A percentile compares a stretch with the other conserved stretches of the same genome.
Evolutionary conservation across 1,140 invertebrate genomes (phyloP).

Genomic region (Triops longicaudatus): DNA sequence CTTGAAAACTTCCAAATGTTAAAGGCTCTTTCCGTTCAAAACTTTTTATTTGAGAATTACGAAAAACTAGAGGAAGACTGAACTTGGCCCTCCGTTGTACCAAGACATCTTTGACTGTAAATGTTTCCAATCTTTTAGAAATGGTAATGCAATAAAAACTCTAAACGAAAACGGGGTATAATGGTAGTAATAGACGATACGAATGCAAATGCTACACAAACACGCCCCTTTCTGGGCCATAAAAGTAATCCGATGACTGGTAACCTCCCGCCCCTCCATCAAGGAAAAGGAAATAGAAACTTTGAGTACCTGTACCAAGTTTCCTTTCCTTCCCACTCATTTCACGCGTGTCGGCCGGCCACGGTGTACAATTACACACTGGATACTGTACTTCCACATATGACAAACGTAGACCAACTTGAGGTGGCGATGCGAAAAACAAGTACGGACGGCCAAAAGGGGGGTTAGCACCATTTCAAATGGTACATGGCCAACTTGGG

Average conservation of each 20-base stretch:
- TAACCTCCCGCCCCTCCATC: background rate
- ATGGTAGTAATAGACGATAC: background rate
- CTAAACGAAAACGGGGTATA: background rate
- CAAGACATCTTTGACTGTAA: no score
- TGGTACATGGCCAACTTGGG: background rate
- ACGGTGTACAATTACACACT: background rate
- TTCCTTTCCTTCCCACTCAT: background rate
- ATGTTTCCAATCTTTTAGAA: no score
- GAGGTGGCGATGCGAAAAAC: background rate
- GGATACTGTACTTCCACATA: background rate
- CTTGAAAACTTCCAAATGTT: background rate
- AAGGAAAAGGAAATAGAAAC: background rate
- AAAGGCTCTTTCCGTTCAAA: no score
- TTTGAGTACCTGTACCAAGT: background rate
- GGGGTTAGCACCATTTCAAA: background rate
- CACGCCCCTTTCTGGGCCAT: background rate
- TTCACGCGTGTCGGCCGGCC: slow-evolving; percentile 4
- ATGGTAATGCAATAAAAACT: no score
- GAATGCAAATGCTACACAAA: background rate
- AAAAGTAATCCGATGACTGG: background rate
- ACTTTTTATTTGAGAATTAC: no score
- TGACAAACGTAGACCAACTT: background rate
- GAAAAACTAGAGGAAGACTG: no score
- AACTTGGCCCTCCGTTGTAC: no score
- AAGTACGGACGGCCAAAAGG: background rate